Percentiles rank a stretch among this genome's conserved stretches.
Evolutionary conservation across 64 coral and sea anemone genomes (phyloP).

Genomic region (Porites lutea): DNA sequence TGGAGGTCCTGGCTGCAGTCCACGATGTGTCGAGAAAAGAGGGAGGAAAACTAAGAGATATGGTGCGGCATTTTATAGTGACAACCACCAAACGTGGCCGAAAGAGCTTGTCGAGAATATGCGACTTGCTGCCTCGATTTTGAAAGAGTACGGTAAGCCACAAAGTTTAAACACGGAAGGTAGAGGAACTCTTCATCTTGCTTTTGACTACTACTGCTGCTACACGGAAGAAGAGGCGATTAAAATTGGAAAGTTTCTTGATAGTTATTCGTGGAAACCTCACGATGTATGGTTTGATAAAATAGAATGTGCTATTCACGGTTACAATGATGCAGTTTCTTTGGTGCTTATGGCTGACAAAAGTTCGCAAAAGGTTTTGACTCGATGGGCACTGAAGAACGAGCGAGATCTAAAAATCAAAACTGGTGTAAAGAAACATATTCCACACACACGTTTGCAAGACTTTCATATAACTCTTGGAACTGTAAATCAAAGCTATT

Average conservation of each 20-base stretch:
- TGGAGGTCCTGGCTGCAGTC: slow-evolving; percentile 63
- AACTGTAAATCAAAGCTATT: slow-evolving; percentile 51
- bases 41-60: background rate
- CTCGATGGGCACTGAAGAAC: slow-evolving; percentile 33
- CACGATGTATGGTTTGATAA: slow-evolving; percentile 64
- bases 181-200: slow-evolving; percentile 38
- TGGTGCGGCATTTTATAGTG: background rate
- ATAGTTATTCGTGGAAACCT: slow-evolving; percentile 44
- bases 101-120: slow-evolving; percentile 53
- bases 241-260: slow-evolving; percentile 63
- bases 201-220: slow-evolving; percentile 79
- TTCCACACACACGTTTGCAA: slow-evolving; percentile 56
- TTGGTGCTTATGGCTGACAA: slow-evolving; percentile 58
- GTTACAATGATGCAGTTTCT: slow-evolving; percentile 50
- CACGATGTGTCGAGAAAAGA: slow-evolving; percentile 33
- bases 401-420: slow-evolving; percentile 43
- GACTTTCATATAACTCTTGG: slow-evolving; percentile 76
- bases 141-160: slow-evolving; percentile 61
- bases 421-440: slow-evolving; percentile 64
- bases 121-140: slow-evolving; percentile 62
- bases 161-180: slow-evolving; percentile 61
- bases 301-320: slow-evolving; percentile 56
- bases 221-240: slow-evolving; percentile 56
- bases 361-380: slow-evolving; percentile 42
- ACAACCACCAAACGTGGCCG: background rate